Evolutionary conservation across 2,888 invertebrate genomes (phyloP).

Genomic region (Molorchus minor): DNA sequence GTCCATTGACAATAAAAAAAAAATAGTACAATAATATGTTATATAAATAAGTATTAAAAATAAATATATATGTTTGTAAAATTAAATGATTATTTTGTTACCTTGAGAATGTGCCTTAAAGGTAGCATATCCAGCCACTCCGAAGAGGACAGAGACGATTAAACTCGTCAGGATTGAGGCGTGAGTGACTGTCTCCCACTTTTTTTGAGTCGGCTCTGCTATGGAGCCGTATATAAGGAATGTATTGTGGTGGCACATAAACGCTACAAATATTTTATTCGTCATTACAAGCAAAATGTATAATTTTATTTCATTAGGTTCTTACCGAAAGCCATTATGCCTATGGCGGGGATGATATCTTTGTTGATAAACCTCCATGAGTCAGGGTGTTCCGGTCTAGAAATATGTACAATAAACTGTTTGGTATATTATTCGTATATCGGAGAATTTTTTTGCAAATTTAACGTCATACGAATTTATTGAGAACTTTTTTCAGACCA

Average conservation of each 20-base stretch:
- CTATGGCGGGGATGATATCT: constrained; percentile 80
- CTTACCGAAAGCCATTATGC: constrained; percentile 86
- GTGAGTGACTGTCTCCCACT: constrained; percentile 85
- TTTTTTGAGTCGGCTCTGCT: constrained; percentile 75
- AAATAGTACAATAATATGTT: no score
- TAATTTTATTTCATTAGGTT: constrained; percentile 8
- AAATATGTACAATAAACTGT: no score
- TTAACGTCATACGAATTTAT: no score
- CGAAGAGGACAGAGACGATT: constrained; percentile 76
- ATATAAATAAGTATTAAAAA: no score
- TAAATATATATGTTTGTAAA: no score
- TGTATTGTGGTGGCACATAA: constrained; percentile 91
- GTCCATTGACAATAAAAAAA: no score
- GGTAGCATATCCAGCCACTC: constrained; percentile 81
- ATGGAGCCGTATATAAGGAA: constrained; percentile 85
- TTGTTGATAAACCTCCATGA: constrained; percentile 78
- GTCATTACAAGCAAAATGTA: no score
- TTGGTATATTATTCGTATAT: no score
- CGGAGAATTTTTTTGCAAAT: no score
- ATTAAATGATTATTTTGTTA: constrained; percentile 49
- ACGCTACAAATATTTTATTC: constrained; percentile 67
- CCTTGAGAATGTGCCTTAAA: constrained; percentile 83
- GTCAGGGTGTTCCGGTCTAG: constrained; percentile 70
- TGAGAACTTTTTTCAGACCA: no score
- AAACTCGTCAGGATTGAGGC: constrained; percentile 79